Evolutionary conservation across 1,140 invertebrate genomes (phyloP), one percentile per base, ranked within the genome.

Genomic region (Lordiphosa mommai): DNA sequence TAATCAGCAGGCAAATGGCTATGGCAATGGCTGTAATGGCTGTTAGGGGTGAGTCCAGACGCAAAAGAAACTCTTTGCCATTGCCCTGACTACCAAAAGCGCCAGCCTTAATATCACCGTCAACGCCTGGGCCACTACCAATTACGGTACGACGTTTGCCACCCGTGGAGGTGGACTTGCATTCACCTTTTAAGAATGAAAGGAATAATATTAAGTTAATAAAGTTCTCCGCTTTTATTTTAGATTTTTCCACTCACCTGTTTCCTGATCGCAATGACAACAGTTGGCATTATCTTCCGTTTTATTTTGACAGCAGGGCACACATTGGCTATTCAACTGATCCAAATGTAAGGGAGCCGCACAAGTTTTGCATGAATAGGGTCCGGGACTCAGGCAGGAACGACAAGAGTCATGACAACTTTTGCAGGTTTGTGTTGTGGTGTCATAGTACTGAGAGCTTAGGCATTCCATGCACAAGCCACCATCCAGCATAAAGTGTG

Each of bases 391-490:
- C 2, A 91, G 92, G 71, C 94, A 95, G 1, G 92, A 91, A 2
- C 90, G 90, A 53, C 94, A 95, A n/a, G 92, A 91, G 0, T 90
- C 72, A 66, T 95, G 92, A 64, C 94, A 95, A 1, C 90, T 90
- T 61, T 91, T 91, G 68, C 94, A 95, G 0, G 91, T 91, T 61
- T 92, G 92, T 9, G 92, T 93, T n/a, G 90, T 88, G 0, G 92
- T 87, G 61, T 94, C 94, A 68, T 94, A 94, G 85, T 93, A 94
- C 86, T 94, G 93, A 0, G 92, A 92, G 8, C 92, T 92, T 1
- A 94, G 90, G 64, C 93, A 94, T 63, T 93, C 93, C 91, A 94
- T 94, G 69, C 93, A 94, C 0, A 94, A 86, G 0, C 93, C 93
- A 20, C 93, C 92, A 53, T 94, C 93, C 1, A 95, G 86, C 93